phyloP scores from a whole-genome alignment of 1,140 invertebrate species.

The Cotesia vestalis region DNA sequence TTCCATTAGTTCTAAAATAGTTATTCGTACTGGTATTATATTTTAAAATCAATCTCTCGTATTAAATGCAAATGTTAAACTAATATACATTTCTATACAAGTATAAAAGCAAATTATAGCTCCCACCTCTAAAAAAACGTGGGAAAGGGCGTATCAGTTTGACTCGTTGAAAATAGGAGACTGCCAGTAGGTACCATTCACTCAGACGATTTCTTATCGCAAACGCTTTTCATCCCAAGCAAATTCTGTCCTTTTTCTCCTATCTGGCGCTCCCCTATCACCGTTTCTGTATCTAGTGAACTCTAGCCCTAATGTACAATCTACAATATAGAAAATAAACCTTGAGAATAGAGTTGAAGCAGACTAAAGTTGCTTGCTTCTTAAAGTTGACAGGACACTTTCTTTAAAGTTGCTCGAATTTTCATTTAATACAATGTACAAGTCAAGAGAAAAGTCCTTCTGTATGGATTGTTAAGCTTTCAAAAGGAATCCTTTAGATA shows the following conservation, averaged over 20 bases:
- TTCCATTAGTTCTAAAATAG: too few species aligned
- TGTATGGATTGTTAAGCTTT: neutral
- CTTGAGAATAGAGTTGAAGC: too few species aligned
- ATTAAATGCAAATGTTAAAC: conserved; percentile 7
- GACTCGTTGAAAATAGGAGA: neutral
- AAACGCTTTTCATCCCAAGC: neutral
- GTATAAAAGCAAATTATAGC: conserved; percentile 17
- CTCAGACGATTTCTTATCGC: conserved; percentile 3
- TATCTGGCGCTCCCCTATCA: neutral
- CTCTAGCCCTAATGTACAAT: too few species aligned
- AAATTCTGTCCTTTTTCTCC: neutral
- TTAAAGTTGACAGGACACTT: too few species aligned
- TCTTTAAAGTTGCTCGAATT: too few species aligned
- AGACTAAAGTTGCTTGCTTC: too few species aligned
- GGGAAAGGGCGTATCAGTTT: conserved; percentile 22
- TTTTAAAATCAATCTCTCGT: neutral
- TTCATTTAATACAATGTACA: too few species aligned
- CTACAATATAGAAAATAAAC: too few species aligned
- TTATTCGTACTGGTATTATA: too few species aligned
- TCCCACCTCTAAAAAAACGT: conserved; percentile 25
- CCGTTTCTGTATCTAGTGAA: neutral
- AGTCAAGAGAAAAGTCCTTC: conserved; percentile 10
- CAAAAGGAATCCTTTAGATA: too few species aligned
- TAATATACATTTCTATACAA: too few species aligned
- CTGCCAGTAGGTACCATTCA: conserved; percentile 13